phyloP scores from a whole-genome alignment of 2,797 vertebrate species.

The Darevskia nairensis region DNA sequence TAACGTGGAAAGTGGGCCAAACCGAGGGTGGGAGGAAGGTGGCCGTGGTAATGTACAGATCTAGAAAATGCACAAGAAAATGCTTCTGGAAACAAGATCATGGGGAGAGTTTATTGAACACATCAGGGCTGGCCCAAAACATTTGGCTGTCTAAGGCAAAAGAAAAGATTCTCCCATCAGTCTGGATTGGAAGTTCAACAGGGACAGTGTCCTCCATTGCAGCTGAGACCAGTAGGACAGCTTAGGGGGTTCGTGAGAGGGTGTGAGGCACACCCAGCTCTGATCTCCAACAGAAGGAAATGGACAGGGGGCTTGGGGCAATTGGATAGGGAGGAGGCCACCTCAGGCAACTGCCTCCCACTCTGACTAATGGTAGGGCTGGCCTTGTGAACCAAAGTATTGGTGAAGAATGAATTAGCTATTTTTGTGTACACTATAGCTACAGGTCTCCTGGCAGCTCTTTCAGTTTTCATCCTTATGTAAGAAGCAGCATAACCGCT shows the following conservation, averaged over 20 bases:
- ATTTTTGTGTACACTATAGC: background rate
- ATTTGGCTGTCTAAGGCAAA: too few relatives aligned
- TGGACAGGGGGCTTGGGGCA: too few relatives aligned
- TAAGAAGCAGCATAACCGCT: background rate
- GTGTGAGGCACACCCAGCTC: too few relatives aligned
- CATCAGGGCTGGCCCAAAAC: too few relatives aligned
- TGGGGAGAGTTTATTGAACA: background rate
- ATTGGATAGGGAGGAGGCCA: too few relatives aligned
- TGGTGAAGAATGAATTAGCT: background rate
- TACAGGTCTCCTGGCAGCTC: background rate
- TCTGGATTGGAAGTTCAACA: background rate
- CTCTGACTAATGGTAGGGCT: background rate
- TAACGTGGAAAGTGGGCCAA: constrained; percentile 14
- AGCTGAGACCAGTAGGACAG: too few relatives aligned
- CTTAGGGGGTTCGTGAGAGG: too few relatives aligned
- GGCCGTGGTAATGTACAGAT: constrained; percentile 41
- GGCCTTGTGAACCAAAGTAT: background rate
- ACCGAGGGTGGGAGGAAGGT: constrained; percentile 18
- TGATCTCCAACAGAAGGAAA: too few relatives aligned
- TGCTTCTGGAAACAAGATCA: background rate
- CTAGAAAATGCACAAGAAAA: constrained; percentile 16
- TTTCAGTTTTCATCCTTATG: background rate
- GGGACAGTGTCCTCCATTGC: background rate
- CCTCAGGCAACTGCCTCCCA: too few relatives aligned
- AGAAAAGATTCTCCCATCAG: too few relatives aligned